phyloP scores from a whole-genome alignment of 2,888 invertebrate genomes.

The Onthophagus sagittarius region DNA sequence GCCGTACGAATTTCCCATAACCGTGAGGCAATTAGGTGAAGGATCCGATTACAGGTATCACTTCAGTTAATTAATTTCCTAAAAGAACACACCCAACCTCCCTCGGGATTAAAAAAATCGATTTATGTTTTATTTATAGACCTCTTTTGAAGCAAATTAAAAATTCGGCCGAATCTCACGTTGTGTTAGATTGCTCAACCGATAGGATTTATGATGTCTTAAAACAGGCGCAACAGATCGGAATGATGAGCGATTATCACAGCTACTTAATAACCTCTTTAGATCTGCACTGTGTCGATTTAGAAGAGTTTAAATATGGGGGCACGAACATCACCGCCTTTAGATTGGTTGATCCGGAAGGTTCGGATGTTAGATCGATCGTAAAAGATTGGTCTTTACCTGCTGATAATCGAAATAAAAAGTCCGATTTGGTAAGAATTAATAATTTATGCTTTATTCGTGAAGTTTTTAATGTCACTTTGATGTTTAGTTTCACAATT shows the following conservation, averaged over 20 bases:
- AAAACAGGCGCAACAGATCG: slow-evolving; percentile 92
- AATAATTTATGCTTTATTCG: neutral
- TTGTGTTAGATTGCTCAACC: slow-evolving; percentile 84
- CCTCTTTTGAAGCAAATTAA: slow-evolving; percentile 87
- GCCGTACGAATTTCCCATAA: slow-evolving; percentile 78
- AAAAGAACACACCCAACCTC: neutral
- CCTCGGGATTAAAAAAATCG: neutral
- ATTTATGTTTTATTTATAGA: slow-evolving; percentile 50
- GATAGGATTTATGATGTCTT: slow-evolving; percentile 81
- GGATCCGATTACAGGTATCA: slow-evolving; percentile 77
- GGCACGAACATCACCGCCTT: slow-evolving; percentile 95
- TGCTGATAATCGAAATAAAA: slow-evolving; percentile 30
- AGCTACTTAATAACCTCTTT: slow-evolving; percentile 90
- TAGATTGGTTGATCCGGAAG: slow-evolving; percentile 80
- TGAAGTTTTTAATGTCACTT: neutral
- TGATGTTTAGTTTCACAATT: neutral
- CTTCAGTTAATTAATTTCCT: neutral
- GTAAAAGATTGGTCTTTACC: slow-evolving; percentile 34
- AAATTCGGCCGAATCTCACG: slow-evolving; percentile 87
- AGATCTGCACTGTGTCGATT: slow-evolving; percentile 86
- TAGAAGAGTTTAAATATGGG: slow-evolving; percentile 91
- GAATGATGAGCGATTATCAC: slow-evolving; percentile 95
- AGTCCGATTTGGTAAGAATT: slow-evolving; percentile 26
- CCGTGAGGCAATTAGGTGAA: slow-evolving; percentile 79
- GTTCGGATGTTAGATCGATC: slow-evolving; percentile 65